Evolutionary conservation across 1,140 invertebrate species (phyloP), one percentile per base, ranked within the genome.

Genomic region (Microplitis demolitor): DNA sequence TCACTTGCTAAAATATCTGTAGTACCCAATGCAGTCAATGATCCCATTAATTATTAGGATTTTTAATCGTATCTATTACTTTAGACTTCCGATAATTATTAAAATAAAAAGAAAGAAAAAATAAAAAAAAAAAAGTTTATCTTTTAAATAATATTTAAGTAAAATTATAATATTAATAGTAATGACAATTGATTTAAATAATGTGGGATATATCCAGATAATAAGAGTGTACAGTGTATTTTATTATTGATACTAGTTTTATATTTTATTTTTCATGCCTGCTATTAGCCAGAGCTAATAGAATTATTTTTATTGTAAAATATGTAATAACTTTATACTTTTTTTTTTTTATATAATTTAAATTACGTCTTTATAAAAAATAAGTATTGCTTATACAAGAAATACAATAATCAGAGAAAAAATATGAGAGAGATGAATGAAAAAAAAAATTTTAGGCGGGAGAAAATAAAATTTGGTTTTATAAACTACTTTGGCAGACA

Each of bases 401-500:
- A 66, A 50, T 50, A 24, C 50, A 9, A 24, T 24, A 16, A 58
- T 58, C 5, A 58, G 24, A 54, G 16, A 54, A n/a, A 67, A 53
- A 35, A 14, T 34, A 35, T 53, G 45, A 3, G 39, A 45, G 39
- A 45, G 39, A 45, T 45, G 39, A 45, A 39, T 31, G 66, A 13
- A 33, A 51, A 24, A 67, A 56, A 13, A 33, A 11, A 34, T 63
- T 16, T 13, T 4, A 66, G 16, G 62, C 14, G 14, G 62, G 4
- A 66, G 58, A 64, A 72, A 76, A 72, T 76, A 54, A 76, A 73
- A 78, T 77, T 79, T 24, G 24, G 24, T 24, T 24, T 75, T 60
- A 66, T 76, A 82, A 78, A 78, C 84, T 84, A 84, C 84, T 84
- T 85, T 83, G 84, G 82, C 84, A 85, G 83, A 84, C 76, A 85